phyloP scores from a whole-genome alignment of 2,797 vertebrate species.

The Pangasius larnaudii region DNA sequence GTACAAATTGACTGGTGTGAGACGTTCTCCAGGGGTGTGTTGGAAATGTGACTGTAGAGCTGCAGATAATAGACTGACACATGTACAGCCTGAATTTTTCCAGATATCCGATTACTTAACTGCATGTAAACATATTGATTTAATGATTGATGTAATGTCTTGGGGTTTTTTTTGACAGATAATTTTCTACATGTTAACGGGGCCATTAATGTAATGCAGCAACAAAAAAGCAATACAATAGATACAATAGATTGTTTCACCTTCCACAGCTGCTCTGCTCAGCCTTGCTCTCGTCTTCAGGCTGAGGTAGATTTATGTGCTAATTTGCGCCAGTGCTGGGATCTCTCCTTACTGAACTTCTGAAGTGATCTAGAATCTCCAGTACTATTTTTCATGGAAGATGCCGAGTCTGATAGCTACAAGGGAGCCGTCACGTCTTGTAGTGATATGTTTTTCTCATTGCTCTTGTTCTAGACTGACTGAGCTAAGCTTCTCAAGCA shows the following conservation, averaged over 20 bases:
- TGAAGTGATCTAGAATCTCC: background rate
- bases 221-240: background rate
- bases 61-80: background rate
- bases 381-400: background rate
- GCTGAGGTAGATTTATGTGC: conserved; percentile 8
- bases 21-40: background rate
- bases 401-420: background rate
- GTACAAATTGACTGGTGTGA: background rate
- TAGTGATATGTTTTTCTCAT: conserved; percentile 21
- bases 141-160: background rate
- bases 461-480: background rate
- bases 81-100: background rate
- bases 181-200: background rate
- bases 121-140: background rate
- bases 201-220: background rate
- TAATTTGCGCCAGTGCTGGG: background rate
- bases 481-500: background rate
- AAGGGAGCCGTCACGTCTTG: background rate
- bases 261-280: background rate
- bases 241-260: background rate
- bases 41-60: background rate
- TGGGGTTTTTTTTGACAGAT: background rate
- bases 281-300: background rate
- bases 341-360: conserved; percentile 16
- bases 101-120: background rate